Percentiles rank a stretch among this genome's conserved stretches.
Evolutionary conservation across 2,888 invertebrate species (phyloP).

Genomic region (Uropetala carovei): DNA sequence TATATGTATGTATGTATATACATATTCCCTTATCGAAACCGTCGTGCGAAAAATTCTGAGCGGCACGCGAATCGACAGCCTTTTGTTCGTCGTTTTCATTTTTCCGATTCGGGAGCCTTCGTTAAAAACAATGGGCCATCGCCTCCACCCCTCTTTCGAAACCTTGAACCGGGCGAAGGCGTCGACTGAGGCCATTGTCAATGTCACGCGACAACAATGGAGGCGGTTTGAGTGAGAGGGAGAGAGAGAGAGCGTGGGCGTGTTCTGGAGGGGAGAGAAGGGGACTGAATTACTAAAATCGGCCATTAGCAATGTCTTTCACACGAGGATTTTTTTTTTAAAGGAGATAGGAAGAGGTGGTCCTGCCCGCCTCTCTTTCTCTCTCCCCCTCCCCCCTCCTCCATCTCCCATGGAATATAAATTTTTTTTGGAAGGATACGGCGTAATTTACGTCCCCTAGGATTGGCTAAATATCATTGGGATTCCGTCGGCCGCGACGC

Average conservation of each 20-base stretch:
- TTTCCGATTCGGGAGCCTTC: background rate
- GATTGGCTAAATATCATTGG: background rate
- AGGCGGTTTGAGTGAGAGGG: background rate
- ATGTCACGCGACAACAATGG: background rate
- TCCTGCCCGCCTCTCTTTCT: background rate
- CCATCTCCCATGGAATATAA: background rate
- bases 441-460: background rate
- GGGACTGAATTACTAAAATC: background rate
- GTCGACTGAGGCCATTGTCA: background rate
- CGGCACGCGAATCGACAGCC: background rate
- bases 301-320: background rate
- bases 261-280: background rate
- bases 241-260: background rate
- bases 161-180: background rate
- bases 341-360: background rate
- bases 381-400: background rate
- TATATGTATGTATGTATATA: no score
- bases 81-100: background rate
- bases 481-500: background rate
- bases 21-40: background rate
- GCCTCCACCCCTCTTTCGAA: background rate
- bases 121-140: background rate
- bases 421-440: background rate
- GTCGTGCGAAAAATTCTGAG: background rate
- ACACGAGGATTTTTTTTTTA: background rate